Percentiles rank a stretch among this genome's conserved stretches.
Evolutionary conservation across 1,140 invertebrate genomes (phyloP).

Genomic region (Bombus superbus): DNA sequence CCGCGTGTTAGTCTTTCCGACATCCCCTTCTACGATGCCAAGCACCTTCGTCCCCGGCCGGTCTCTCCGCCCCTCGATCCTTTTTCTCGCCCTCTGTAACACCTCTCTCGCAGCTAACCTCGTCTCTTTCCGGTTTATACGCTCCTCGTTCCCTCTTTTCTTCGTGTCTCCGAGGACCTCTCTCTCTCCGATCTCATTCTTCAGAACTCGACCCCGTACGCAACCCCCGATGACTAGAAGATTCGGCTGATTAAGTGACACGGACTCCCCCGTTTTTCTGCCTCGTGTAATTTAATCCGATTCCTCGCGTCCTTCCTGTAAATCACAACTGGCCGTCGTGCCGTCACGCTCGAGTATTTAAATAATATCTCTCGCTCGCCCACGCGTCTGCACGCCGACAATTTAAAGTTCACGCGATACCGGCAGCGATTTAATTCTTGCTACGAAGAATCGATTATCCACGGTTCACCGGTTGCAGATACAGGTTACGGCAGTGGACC

Average conservation of each 20-base stretch:
- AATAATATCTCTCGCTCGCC: background rate
- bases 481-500: slow-evolving; percentile 8
- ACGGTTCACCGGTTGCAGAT: slow-evolving; percentile 19
- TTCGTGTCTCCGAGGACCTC: slow-evolving; percentile 15
- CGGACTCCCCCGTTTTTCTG: slow-evolving; percentile 22
- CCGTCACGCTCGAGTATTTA: background rate
- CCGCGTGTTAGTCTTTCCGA: slow-evolving; percentile 51
- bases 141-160: no score
- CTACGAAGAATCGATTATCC: slow-evolving; percentile 43
- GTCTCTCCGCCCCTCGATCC: background rate
- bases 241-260: slow-evolving; percentile 48
- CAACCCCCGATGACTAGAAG: slow-evolving; percentile 29
- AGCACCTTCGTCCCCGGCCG: background rate
- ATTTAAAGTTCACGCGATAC: slow-evolving; percentile 21
- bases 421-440: slow-evolving; percentile 11
- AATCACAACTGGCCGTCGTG: background rate
- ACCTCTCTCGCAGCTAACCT: slow-evolving; percentile 17
- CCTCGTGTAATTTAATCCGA: slow-evolving; percentile 50
- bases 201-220: background rate
- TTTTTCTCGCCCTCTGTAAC: slow-evolving; percentile 36
- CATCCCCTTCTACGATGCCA: slow-evolving; percentile 54
- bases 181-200: background rate
- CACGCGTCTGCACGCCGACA: no score
- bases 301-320: background rate
- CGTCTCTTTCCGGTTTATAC: background rate